These are phyloP conservation scores for Porites divaricata DNA, from an alignment of 92 coral and sea anemone genomes.

Conservation along the genomic window DNA sequence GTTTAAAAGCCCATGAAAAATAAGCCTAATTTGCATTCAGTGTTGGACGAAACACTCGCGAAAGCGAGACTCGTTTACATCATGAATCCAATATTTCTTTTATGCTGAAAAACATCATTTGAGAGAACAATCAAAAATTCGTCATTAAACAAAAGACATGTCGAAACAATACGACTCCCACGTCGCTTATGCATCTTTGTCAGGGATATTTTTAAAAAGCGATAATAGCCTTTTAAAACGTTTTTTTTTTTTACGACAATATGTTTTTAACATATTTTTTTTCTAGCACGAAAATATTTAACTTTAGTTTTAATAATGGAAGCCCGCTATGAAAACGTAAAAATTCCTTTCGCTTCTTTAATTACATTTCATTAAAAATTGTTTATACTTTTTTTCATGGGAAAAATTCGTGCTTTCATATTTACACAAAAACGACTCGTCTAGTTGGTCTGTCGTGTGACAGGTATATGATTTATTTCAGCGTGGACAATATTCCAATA, in stretches of 20 bases:
- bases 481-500: neutral
- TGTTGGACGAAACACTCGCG: constrained; percentile 9
- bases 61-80: neutral
- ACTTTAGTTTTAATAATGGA: neutral
- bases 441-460: neutral
- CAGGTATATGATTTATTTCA: neutral
- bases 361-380: neutral
- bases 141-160: constrained; percentile 7
- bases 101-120: neutral
- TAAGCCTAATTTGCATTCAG: neutral
- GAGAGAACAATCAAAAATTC: constrained; percentile 26
- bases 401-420: constrained; percentile 17
- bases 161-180: constrained; percentile 37
- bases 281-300: neutral
- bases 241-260: neutral
- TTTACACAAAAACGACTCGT: neutral
- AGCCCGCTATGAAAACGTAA: neutral
- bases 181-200: constrained; percentile 34
- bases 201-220: neutral
- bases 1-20: neutral
- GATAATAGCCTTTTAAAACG: constrained; percentile 14
- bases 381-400: constrained; percentile 3
- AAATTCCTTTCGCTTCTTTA: neutral
- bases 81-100: constrained; percentile 6
- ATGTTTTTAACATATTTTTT: neutral